Conservation (phyloP, 2,888 invertebrate genomes). For the Metopia argyrocephala region DNA sequence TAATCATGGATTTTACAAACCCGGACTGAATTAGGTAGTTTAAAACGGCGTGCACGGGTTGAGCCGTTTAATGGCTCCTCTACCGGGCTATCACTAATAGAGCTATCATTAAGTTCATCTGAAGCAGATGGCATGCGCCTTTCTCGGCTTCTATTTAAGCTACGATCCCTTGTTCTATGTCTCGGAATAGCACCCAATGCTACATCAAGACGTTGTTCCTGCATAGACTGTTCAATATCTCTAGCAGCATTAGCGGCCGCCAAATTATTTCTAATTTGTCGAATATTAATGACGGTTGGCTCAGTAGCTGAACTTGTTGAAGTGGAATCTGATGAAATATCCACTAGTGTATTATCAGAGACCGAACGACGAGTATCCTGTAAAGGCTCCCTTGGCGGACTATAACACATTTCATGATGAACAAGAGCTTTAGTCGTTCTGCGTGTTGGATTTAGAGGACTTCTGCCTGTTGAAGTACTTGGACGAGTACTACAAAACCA, state of each 20-base stretch:
- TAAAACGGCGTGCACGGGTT: too few relatives aligned
- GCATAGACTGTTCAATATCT: too few relatives aligned
- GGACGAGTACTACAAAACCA: slow-evolving; percentile 4
- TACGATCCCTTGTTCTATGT: slow-evolving; percentile 33
- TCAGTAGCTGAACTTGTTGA: too few relatives aligned
- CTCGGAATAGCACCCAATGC: not conserved
- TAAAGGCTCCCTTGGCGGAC: slow-evolving; percentile 60
- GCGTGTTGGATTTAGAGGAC: slow-evolving; percentile 64
- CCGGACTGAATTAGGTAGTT: slow-evolving; percentile 24
- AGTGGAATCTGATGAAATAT: too few relatives aligned
- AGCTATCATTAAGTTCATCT: not conserved
- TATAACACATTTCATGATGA: slow-evolving; percentile 72
- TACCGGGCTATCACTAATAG: too few relatives aligned
- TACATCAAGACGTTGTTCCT: too few relatives aligned
- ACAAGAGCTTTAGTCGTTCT: slow-evolving; percentile 68
- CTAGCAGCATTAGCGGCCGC: too few relatives aligned
- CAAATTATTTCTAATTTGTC: too few relatives aligned
- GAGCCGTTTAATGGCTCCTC: too few relatives aligned
- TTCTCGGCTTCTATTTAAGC: slow-evolving; percentile 16
- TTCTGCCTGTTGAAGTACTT: slow-evolving; percentile 62
- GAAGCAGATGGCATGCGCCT: not conserved
- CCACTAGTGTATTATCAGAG: too few relatives aligned
- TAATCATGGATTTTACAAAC: slow-evolving; percentile 57
- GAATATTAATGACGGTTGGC: too few relatives aligned
- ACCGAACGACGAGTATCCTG: too few relatives aligned